Evolutionary conservation across 2,797 vertebrate species (phyloP).

Genomic region (Melanotaenia boesemani): DNA sequence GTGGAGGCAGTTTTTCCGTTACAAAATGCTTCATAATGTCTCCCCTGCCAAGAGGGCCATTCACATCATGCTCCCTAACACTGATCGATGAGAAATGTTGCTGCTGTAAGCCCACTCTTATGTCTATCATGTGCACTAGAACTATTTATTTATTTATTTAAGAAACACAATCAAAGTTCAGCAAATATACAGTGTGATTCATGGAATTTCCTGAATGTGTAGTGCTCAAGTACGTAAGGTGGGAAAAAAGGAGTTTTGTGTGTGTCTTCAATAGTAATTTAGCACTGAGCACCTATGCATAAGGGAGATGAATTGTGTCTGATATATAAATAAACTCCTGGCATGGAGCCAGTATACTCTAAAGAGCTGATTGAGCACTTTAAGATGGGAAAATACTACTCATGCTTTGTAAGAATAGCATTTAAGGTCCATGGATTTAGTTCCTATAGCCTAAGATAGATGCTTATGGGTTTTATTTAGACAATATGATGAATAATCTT

Average conservation of each 20-base stretch:
- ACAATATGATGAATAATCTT: conserved; percentile 36
- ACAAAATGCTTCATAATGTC: conserved; percentile 74
- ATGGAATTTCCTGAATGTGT: conserved; percentile 22
- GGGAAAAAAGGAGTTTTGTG: conserved; percentile 30
- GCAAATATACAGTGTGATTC: conserved; percentile 36
- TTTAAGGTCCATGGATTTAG: conserved; percentile 26
- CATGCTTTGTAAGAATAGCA: conserved; percentile 41
- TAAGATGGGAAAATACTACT: conserved; percentile 43
- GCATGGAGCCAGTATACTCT: conserved; percentile 38
- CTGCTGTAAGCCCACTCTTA: conserved; percentile 42
- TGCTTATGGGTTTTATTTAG: conserved; percentile 34
- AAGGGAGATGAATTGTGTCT: conserved; percentile 47
- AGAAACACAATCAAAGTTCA: conserved; percentile 36
- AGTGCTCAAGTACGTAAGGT: conserved; percentile 13
- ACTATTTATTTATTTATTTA: conserved; percentile 4
- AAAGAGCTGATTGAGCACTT: conserved; percentile 44
- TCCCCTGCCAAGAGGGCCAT: conserved; percentile 43
- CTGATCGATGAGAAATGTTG: conserved; percentile 69
- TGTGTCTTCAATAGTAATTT: conserved; percentile 63
- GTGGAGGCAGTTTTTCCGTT: conserved; percentile 63
- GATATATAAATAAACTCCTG: conserved; percentile 58
- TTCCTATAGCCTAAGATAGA: conserved; percentile 25
- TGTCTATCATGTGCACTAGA: conserved; percentile 18
- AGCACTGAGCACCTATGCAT: conserved; percentile 56
- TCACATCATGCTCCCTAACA: conserved; percentile 50